Conservation (phyloP, 1,140 invertebrate species). For the Drosophila hydei region DNA sequence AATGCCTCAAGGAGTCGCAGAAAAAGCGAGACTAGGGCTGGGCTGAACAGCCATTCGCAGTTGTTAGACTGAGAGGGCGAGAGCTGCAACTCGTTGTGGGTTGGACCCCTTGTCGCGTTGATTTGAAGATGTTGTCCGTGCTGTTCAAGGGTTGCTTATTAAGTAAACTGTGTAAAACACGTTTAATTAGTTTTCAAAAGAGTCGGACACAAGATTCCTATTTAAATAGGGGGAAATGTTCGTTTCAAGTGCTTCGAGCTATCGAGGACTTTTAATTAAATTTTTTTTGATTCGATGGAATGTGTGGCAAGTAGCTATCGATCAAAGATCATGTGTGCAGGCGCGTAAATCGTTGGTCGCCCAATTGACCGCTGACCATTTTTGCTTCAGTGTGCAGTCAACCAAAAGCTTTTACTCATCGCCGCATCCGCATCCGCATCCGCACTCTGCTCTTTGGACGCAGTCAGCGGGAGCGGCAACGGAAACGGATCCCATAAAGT, state of each 20-base stretch:
- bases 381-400: constrained; percentile 58
- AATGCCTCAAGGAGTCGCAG: constrained; percentile 56
- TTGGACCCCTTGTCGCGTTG: constrained; percentile 10
- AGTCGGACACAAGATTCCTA: background rate
- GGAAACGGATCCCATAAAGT: constrained; percentile 75
- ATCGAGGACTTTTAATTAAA: constrained; percentile 56
- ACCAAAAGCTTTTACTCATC: constrained; percentile 59
- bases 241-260: too few species aligned
- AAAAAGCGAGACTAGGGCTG: constrained; percentile 20
- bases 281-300: constrained; percentile 31
- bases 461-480: constrained; percentile 25
- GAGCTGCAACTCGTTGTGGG: constrained; percentile 20
- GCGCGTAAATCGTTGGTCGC: constrained; percentile 8
- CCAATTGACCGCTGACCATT: constrained; percentile 34
- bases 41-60: constrained; percentile 45
- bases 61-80: constrained; percentile 51
- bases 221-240: too few species aligned
- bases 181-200: constrained; percentile 63
- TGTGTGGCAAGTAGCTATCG: constrained; percentile 38
- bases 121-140: constrained; percentile 32
- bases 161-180: constrained; percentile 61
- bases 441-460: background rate
- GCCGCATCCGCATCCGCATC: constrained; percentile 27
- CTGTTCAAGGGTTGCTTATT: constrained; percentile 17
- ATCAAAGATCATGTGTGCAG: constrained; percentile 39